phyloP scores from a whole-genome alignment of 1,140 invertebrate species.

The Cecropterus lyciades region DNA sequence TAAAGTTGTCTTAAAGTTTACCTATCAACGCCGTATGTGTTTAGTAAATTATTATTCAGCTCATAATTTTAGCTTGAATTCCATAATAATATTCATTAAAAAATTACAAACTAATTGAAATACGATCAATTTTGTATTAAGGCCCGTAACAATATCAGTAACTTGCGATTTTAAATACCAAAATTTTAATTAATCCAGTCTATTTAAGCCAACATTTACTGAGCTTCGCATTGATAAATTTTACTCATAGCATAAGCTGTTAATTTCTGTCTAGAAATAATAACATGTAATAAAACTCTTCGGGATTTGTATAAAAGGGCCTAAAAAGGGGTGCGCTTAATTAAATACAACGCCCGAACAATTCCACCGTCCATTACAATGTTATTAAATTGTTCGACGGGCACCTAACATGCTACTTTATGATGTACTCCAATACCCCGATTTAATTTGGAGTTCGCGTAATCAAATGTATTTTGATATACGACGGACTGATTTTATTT shows the following conservation, averaged over 20 bases:
- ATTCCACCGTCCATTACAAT: conserved; percentile 70
- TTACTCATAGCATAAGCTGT: conserved; percentile 51
- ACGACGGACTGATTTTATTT: conserved; percentile 32
- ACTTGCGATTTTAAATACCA: too few species aligned
- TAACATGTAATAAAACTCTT: conserved; percentile 63
- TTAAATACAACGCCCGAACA: conserved; percentile 62
- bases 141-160: too few species aligned
- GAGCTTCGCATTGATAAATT: conserved; percentile 33
- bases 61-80: too few species aligned
- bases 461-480: conserved; percentile 43
- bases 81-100: too few species aligned
- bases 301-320: conserved; percentile 49
- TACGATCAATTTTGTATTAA: too few species aligned
- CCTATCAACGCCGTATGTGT: too few species aligned
- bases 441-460: conserved; percentile 46
- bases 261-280: conserved; percentile 58
- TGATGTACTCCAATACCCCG: conserved; percentile 48
- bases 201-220: not conserved
- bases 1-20: too few species aligned
- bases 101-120: too few species aligned
- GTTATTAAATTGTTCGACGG: conserved; percentile 79
- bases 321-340: conserved; percentile 57
- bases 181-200: conserved; percentile 13
- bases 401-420: conserved; percentile 64
- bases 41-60: too few species aligned